Evolutionary conservation across 23 tunicate genomes (phyloP).

Genomic region (Trididemnum clinides): DNA sequence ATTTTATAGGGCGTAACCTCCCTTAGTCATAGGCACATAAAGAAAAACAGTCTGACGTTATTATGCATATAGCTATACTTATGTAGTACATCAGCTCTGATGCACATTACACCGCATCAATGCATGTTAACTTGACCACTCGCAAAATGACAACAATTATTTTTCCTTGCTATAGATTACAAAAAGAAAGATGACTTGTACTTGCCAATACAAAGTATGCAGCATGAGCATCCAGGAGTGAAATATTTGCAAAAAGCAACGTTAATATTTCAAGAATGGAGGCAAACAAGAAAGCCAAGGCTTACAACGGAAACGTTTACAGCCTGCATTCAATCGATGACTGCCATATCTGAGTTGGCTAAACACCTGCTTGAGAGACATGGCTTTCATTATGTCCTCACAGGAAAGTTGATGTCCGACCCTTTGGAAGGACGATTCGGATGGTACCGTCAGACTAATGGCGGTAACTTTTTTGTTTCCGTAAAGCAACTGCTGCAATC

Average conservation of each 20-base stretch:
- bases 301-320: constrained; percentile 21
- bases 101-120: too few relatives aligned
- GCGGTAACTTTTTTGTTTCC: constrained; percentile 15
- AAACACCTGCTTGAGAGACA: not conserved
- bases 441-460: constrained; percentile 18
- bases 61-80: too few relatives aligned
- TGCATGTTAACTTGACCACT: too few relatives aligned
- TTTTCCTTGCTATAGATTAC: too few relatives aligned
- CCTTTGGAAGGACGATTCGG: constrained; percentile 24
- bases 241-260: not conserved
- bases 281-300: not conserved
- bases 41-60: too few relatives aligned
- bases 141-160: too few relatives aligned
- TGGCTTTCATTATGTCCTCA: constrained; percentile 2
- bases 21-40: too few relatives aligned
- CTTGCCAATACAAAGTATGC: not conserved
- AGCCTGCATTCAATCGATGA: constrained; percentile 19
- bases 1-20: not conserved
- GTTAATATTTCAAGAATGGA: not conserved
- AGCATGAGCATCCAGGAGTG: constrained; percentile 1
- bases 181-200: too few relatives aligned
- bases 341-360: constrained; percentile 1
- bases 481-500: not conserved
- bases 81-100: too few relatives aligned
- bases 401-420: constrained; percentile 28